phyloP scores from a whole-genome alignment of 64 coral and sea anemone genomes.

The Platygyra sinensis region DNA sequence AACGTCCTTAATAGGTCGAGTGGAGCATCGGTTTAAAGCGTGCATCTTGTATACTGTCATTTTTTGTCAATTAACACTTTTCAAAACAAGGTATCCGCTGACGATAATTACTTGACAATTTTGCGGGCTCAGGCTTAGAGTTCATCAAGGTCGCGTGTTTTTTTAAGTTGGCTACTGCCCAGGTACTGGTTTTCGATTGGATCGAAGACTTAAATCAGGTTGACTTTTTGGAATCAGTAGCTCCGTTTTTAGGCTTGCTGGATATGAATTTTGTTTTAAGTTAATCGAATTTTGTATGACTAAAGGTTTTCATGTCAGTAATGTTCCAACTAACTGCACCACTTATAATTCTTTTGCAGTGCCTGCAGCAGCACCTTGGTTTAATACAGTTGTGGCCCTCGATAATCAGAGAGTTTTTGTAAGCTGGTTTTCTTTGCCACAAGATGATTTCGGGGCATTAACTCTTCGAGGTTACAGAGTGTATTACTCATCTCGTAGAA shows the following conservation, averaged over 20 bases:
- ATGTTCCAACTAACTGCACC: not conserved
- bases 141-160: too few species aligned
- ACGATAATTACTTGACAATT: too few species aligned
- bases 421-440: not conserved
- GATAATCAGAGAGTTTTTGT: not conserved
- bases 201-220: not conserved
- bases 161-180: too few species aligned
- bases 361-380: not conserved
- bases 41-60: too few species aligned
- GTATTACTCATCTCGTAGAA: not conserved
- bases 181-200: too few species aligned
- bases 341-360: not conserved
- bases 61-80: too few species aligned
- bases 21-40: too few species aligned
- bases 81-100: too few species aligned
- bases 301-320: not conserved
- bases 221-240: too few species aligned
- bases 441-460: not conserved
- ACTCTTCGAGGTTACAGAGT: not conserved
- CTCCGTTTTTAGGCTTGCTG: too few species aligned
- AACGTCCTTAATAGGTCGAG: too few species aligned
- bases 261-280: not conserved
- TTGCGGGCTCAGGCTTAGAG: too few species aligned
- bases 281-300: not conserved
- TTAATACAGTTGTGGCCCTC: not conserved